phyloP scores from a whole-genome alignment of 2,797 vertebrate genomes.

The Austrolebias charrua region DNA sequence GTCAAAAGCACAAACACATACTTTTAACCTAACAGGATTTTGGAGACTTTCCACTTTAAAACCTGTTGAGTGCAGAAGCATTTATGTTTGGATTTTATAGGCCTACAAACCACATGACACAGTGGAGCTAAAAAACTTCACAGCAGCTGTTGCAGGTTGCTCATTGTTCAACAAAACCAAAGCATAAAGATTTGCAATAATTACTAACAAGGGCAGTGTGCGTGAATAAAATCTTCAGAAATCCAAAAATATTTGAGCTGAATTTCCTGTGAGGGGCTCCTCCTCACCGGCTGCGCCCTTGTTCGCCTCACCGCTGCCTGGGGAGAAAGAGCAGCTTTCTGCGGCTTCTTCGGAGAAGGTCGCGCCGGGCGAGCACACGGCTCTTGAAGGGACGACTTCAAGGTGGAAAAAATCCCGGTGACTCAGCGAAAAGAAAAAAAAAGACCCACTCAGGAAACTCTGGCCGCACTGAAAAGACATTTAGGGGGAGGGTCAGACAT shows the following conservation, averaged over 20 bases:
- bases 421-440: slow-evolving; percentile 58
- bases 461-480: slow-evolving; percentile 75
- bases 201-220: slow-evolving; percentile 13
- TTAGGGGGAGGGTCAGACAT: slow-evolving; percentile 75
- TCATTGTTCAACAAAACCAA: slow-evolving; percentile 47
- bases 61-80: slow-evolving; percentile 36
- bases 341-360: slow-evolving; percentile 61
- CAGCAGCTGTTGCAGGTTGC: slow-evolving; percentile 56
- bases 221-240: slow-evolving; percentile 42
- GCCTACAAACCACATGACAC: slow-evolving; percentile 66
- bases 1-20: slow-evolving; percentile 52
- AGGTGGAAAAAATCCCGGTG: slow-evolving; percentile 23
- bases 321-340: slow-evolving; percentile 58
- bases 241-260: slow-evolving; percentile 53
- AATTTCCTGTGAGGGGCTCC: slow-evolving; percentile 67
- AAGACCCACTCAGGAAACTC: slow-evolving; percentile 55
- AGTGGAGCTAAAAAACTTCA: slow-evolving; percentile 52
- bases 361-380: slow-evolving; percentile 39
- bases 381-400: slow-evolving; percentile 15
- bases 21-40: slow-evolving; percentile 29
- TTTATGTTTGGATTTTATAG: slow-evolving; percentile 54
- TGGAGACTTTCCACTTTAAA: slow-evolving; percentile 10
- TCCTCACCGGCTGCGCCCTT: slow-evolving; percentile 73
- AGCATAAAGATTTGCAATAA: slow-evolving; percentile 20
- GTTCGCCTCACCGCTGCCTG: slow-evolving; percentile 64